Evolutionary conservation across 1,140 invertebrate genomes (phyloP), one percentile per base, ranked within the genome.

Genomic region (Drosophila subobscura): DNA sequence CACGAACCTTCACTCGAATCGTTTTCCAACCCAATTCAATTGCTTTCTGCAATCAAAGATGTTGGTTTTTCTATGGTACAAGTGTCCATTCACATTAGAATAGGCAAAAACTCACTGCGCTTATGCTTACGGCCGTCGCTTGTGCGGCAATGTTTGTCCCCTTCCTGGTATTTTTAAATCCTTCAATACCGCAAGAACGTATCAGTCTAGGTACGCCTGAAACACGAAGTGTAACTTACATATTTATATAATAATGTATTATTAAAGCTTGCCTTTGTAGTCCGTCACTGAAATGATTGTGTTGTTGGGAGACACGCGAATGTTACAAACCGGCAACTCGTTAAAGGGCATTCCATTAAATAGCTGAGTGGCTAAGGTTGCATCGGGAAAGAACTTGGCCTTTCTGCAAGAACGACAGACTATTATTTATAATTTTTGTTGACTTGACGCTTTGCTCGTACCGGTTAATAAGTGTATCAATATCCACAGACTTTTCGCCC

Each of bases 81-180:
- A 16, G 1, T 5, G 29, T 22, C 29, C 2, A 40, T 44, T 23
- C 14, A 1, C 2, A 25, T 16, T 16, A 3, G 22, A 7, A 41
- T 14, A 6, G 44, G 22, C 0, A 1, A 40, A 2, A 42, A 79
- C 78, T 79, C 68, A 91, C 90, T 5, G 65, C 53, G 55, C 90
- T 79, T 37, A 91, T 90, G 37, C 93, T 94, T 37, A 98, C 94
- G 16, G 96, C 98, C 53, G 97, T 97, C 37, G 97, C 96, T 92
- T 99, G 98, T 12, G 97, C 98, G 46, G 98, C 98, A 81, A 99
- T 95, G 91, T 98, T 99, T 6, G 98, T 99, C 64, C 97, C 98
- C 92, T 99, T 99, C 73, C 95, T 95, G 3, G 97, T 95, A 92
- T 98, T 97, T 92, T 98, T 98, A 89, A 98, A 99, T 23, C 98